Base-by-base conservation (phyloP, 2,113 vertebrate genomes). In the Candoia aspera region DNA sequence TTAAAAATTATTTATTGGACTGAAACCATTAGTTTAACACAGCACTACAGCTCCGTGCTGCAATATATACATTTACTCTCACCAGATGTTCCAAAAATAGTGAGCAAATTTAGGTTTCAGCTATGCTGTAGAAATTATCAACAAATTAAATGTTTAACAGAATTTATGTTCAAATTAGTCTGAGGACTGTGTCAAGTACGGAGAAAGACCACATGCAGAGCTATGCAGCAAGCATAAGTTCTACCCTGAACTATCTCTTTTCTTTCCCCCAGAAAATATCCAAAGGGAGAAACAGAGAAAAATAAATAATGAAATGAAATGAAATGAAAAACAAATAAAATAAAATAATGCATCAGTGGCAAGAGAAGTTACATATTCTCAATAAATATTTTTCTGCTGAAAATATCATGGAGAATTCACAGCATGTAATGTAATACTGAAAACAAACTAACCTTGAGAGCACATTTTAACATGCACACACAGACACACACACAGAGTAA, bases 401-500 rank as follows among this genome's bases (percentile, higher is more conserved):
- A 49, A 49, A 49, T 8, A 5, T 49, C 49, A 49, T 49, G 49
- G 49, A 49, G 4, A 49, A 49, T 49, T 49, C 49, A 49, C 49
- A 49, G 2, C 49, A 49, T 49, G 49, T 49, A 49, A 49, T 8
- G 6, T 49, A 49, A 49, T 49, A 49, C 37, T 79, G 73, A 79
- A 15, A 79, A 79, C 15, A 79, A 79, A 79, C 42, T 6, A 79
- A 42, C 21, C 33, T 42, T 79, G 33, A 42, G 73, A 79, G 33
- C 73, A 21, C 1, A 0, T 79, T 33, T 42, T 79, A 42, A 42
- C 33, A n/a, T n/a, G n/a, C n/a, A 42, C 33, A 79, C 17, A 58
- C 0, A 29, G 0, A 29, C 21, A 84, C 58, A 60, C n/a, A 84
- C 8, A 1, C 33, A 0, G 4, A 23, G 49, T 13, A 1, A 53